Conservation (phyloP, 2,888 invertebrate species). For the Abscondita cerata region DNA sequence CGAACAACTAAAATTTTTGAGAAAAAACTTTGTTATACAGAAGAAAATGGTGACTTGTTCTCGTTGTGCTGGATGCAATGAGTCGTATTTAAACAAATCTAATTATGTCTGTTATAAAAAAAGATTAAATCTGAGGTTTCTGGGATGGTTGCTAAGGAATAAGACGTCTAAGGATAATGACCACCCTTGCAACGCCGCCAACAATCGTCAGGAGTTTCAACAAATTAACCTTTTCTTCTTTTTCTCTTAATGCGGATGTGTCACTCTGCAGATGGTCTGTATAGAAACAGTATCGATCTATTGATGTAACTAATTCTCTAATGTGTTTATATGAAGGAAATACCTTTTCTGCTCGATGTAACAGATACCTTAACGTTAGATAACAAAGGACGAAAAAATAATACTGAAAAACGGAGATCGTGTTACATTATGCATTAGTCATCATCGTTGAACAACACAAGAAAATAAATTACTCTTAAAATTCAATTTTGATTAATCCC, state of each 20-base stretch:
- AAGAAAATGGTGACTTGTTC: no score
- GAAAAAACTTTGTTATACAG: no score
- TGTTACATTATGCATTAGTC: constrained; percentile 24
- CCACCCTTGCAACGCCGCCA: constrained; percentile 17
- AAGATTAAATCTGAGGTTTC: constrained; percentile 6
- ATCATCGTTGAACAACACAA: constrained; percentile 6
- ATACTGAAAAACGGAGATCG: constrained; percentile 10
- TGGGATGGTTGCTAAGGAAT: constrained; percentile 24
- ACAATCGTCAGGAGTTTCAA: constrained; percentile 16
- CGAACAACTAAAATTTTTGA: no score
- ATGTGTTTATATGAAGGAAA: constrained; percentile 18
- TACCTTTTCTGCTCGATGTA: constrained; percentile 12
- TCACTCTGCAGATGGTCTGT: background rate
- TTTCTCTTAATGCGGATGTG: background rate
- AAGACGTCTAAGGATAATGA: constrained; percentile 24
- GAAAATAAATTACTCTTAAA: constrained; percentile 11
- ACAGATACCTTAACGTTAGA: constrained; percentile 15
- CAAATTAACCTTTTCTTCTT: constrained; percentile 16
- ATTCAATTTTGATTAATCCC: constrained; percentile 12
- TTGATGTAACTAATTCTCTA: constrained; percentile 19
- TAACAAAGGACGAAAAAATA: constrained; percentile 2
- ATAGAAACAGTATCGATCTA: background rate
- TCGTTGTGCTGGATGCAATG: no score
- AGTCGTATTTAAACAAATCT: no score
- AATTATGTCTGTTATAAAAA: constrained; percentile 2